Evolutionary conservation across 1,140 invertebrate species (phyloP).

Genomic region (Manduca sexta): DNA sequence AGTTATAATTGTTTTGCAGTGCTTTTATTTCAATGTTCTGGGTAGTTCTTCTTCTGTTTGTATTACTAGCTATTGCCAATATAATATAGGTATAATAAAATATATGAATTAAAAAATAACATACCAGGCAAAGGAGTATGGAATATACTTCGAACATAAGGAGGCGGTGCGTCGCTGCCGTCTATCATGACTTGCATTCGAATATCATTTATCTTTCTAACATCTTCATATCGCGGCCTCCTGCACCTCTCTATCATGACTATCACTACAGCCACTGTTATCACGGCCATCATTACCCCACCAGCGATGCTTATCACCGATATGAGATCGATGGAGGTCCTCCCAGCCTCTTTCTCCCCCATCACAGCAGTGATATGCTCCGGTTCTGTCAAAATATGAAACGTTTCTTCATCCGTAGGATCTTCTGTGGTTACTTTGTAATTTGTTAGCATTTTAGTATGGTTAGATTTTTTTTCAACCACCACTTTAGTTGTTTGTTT

Average conservation of each 20-base stretch:
- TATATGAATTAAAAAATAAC: background rate
- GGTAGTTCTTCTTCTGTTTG: no score
- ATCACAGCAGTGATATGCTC: conserved; percentile 72
- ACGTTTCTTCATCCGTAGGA: conserved; percentile 55
- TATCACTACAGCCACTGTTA: conserved; percentile 65
- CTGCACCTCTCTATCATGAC: conserved; percentile 65
- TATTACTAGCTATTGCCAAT: background rate
- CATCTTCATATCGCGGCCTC: conserved; percentile 52
- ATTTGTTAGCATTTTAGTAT: conserved; percentile 31
- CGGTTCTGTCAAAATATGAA: conserved; percentile 73
- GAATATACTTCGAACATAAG: conserved; percentile 71
- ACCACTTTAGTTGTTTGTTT: conserved; percentile 4
- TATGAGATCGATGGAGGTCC: conserved; percentile 57
- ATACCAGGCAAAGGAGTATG: conserved; percentile 74
- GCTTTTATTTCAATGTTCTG: no score
- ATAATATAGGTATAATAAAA: background rate
- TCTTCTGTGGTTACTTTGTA: conserved; percentile 41
- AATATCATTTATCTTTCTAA: conserved; percentile 61
- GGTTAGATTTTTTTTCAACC: conserved; percentile 19
- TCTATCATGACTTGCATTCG: conserved; percentile 66
- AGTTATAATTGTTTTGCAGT: no score
- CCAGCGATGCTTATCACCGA: conserved; percentile 67
- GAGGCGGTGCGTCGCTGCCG: conserved; percentile 56
- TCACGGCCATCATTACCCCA: conserved; percentile 66
- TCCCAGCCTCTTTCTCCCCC: conserved; percentile 56